Evolutionary conservation across 2,797 vertebrate genomes (phyloP).

Genomic region (Neosilurus mollespiculum): DNA sequence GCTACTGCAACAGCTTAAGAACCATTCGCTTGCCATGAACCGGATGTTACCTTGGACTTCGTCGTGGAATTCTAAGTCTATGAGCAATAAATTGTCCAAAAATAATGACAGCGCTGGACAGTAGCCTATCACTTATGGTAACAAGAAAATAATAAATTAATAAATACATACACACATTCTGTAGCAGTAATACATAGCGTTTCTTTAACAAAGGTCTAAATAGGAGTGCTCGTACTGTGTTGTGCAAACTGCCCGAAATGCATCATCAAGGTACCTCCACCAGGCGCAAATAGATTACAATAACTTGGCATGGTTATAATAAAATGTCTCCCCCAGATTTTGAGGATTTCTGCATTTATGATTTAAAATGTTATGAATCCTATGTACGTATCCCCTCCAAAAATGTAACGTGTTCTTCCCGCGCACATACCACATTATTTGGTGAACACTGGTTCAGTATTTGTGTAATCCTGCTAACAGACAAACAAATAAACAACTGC

Average conservation of each 20-base stretch:
- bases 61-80: background rate
- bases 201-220: background rate
- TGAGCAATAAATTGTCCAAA: background rate
- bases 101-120: background rate
- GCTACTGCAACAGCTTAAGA: slow-evolving; percentile 46
- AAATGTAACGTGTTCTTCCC: too few species aligned
- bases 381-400: too few species aligned
- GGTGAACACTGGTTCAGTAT: too few species aligned
- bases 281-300: too few species aligned
- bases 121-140: background rate
- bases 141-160: background rate
- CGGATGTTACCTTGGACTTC: background rate
- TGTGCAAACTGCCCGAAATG: background rate
- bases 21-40: slow-evolving; percentile 7
- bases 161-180: background rate
- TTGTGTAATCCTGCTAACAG: too few species aligned
- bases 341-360: too few species aligned
- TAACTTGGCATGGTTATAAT: too few species aligned
- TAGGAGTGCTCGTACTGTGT: background rate
- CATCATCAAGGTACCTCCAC: too few species aligned
- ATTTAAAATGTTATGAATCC: too few species aligned
- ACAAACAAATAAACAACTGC: too few species aligned
- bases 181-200: background rate
- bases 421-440: too few species aligned
- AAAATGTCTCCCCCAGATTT: too few species aligned